These are phyloP conservation scores for Holothuria glaberrima DNA, from an alignment of 35 echinoderm and acorn worm genomes.

Conservation along the genomic window DNA sequence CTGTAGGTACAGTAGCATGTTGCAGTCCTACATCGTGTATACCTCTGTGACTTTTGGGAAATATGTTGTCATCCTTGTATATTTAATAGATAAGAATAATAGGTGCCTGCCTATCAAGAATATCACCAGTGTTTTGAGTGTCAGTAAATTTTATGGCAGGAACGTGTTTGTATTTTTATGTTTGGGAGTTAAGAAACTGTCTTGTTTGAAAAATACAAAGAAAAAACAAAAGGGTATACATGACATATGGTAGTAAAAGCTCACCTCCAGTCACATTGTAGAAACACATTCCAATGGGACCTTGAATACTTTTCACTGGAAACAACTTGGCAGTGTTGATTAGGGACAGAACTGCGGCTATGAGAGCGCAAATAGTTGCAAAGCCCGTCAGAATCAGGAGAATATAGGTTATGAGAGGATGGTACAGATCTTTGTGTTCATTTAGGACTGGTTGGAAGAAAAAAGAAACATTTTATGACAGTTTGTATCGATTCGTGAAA, in stretches of 20 bases:
- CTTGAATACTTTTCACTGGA: not conserved
- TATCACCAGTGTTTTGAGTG: too few relatives aligned
- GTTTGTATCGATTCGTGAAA: too few relatives aligned
- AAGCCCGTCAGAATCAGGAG: not conserved
- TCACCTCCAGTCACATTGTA: slow-evolving; percentile 51
- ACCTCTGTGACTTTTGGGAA: too few relatives aligned
- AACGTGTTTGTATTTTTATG: too few relatives aligned
- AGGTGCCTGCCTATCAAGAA: too few relatives aligned
- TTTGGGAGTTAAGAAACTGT: too few relatives aligned
- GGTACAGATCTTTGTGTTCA: slow-evolving; percentile 10
- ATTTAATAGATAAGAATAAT: too few relatives aligned
- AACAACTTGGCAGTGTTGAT: not conserved
- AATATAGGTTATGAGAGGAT: slow-evolving; percentile 23
- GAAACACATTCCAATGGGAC: slow-evolving; percentile 28
- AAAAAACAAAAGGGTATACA: not conserved
- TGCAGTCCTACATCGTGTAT: too few relatives aligned
- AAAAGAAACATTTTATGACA: not conserved
- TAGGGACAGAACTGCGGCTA: slow-evolving; percentile 14
- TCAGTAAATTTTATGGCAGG: too few relatives aligned
- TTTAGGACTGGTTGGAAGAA: not conserved
- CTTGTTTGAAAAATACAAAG: not conserved
- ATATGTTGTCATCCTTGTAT: too few relatives aligned
- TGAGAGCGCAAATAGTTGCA: not conserved
- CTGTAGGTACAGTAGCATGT: too few relatives aligned
- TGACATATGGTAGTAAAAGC: not conserved